Evolutionary conservation across 1,140 invertebrate species (phyloP).

Genomic region (Drusus annulatus): DNA sequence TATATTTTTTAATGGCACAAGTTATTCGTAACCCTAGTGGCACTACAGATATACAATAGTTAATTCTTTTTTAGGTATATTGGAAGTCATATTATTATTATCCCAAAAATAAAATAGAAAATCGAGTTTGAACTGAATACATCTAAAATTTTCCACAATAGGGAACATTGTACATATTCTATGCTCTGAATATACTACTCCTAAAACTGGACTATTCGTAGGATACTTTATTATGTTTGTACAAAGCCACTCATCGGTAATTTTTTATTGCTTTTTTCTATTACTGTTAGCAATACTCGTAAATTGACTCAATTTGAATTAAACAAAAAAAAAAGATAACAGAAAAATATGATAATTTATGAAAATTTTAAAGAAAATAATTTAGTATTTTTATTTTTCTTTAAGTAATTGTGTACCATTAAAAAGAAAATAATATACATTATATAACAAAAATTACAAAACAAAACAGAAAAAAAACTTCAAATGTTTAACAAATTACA

Average conservation of each 20-base stretch:
- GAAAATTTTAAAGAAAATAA: too few species aligned
- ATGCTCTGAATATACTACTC: conserved; percentile 19
- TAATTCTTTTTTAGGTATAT: conserved; percentile 51
- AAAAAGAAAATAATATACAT: too few species aligned
- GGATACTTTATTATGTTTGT: conserved; percentile 7
- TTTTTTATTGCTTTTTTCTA: conserved; percentile 11
- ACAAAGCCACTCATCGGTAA: conserved; percentile 20
- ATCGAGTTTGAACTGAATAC: conserved; percentile 55
- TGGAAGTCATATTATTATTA: conserved; percentile 52
- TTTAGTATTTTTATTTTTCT: too few species aligned
- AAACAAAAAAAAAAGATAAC: too few species aligned
- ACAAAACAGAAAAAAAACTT: too few species aligned
- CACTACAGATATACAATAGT: conserved; percentile 46
- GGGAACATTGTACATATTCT: conserved; percentile 44
- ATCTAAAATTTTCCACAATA: conserved; percentile 51
- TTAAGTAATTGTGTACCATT: too few species aligned
- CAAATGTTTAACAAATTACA: too few species aligned
- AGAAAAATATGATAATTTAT: too few species aligned
- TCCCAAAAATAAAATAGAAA: conserved; percentile 50
- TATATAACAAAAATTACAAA: too few species aligned
- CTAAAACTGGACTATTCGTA: background rate
- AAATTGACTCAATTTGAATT: too few species aligned
- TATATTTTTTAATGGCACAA: conserved; percentile 53
- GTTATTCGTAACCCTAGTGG: conserved; percentile 45
- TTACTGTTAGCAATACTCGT: background rate